Base-by-base conservation (phyloP, 2,113 vertebrate genomes). In the Eulemur macaco region DNA sequence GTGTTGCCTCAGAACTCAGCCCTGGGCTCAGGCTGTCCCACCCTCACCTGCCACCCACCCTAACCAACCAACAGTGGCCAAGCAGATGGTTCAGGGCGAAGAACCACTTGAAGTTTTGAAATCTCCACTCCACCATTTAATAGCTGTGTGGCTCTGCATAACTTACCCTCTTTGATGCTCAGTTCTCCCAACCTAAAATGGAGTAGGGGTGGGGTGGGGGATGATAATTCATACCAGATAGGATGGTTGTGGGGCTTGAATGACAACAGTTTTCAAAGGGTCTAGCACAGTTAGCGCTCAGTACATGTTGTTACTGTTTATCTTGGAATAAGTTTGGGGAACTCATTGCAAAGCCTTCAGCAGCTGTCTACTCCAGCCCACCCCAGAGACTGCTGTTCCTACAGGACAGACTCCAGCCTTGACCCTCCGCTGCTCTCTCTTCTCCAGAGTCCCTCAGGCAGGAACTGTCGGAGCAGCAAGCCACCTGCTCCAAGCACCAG, bases 401-500 rank as follows among this genome's bases (percentile, higher is more conserved):
- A 1, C 63, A 18, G 63, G 69, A 21, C 56, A 5, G 21, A 31
- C 21, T 11, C 7, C 39, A 31, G 76, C 76, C 54, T 71, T 66
- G 29, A 45, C 85, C 25, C 85, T 74, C 84, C 23, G 0, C 76
- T 50, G 73, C 56, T 27, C 63, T 93, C 91, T 84, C 69, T 63
- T 91, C 89, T n/a, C 66, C 98, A 99, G 99, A 99, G 93, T 99
- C 99, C 97, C 98, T 99, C 92, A 98, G 98, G 58, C 98, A 99
- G 89, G 99, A 99, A 98, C 97, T 99, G 94, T 99, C 98, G 1
- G 99, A 99, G 97, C 99, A 99, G 94, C 99, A 98, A 89, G 98
- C 98, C 0, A 98, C 98, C 52, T 99, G 99, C 98, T 98, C 97
- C 3, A 96, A 98, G 96, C 99, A 99, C 94, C 99, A 99, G 99